Percentiles rank a stretch among this genome's conserved stretches.
Evolutionary conservation across 1,140 invertebrate genomes (phyloP).

Genomic region (Papilio dardanus): DNA sequence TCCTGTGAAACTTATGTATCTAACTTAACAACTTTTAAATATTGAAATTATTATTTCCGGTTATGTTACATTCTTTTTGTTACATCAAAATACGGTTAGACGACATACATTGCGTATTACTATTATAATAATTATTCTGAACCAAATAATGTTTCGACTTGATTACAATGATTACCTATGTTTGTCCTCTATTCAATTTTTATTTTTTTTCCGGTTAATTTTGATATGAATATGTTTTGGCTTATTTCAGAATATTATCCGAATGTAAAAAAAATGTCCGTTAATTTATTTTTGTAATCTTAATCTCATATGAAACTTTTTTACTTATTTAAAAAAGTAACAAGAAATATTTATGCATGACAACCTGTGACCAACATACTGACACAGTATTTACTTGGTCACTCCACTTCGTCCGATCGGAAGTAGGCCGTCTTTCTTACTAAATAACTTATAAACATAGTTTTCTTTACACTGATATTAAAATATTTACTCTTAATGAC

Average conservation of each 20-base stretch:
- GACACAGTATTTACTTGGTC: conserved; percentile 47
- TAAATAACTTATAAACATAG: conserved; percentile 55
- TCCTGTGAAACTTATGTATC: not conserved
- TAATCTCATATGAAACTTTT: not conserved
- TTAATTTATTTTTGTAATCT: not conserved
- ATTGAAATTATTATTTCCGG: conserved; percentile 3
- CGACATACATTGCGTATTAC: conserved; percentile 19
- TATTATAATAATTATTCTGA: not conserved
- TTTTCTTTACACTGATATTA: conserved; percentile 49
- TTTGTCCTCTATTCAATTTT: conserved; percentile 28
- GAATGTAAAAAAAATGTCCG: not conserved
- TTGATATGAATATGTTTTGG: not conserved
- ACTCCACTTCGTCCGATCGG: conserved; percentile 58
- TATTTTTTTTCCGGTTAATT: not conserved
- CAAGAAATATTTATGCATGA: not conserved
- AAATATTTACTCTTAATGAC: not conserved
- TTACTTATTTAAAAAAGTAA: not conserved
- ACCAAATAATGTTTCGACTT: not conserved
- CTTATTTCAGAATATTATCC: not conserved
- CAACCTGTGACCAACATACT: conserved; percentile 24
- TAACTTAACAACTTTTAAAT: not conserved
- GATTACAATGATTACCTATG: not conserved
- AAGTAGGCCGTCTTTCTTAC: conserved; percentile 71
- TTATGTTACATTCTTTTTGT: conserved; percentile 9
- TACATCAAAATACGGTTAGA: conserved; percentile 25